Conservation (phyloP, 1,140 invertebrate genomes). For the Drosophila watanabei region DNA sequence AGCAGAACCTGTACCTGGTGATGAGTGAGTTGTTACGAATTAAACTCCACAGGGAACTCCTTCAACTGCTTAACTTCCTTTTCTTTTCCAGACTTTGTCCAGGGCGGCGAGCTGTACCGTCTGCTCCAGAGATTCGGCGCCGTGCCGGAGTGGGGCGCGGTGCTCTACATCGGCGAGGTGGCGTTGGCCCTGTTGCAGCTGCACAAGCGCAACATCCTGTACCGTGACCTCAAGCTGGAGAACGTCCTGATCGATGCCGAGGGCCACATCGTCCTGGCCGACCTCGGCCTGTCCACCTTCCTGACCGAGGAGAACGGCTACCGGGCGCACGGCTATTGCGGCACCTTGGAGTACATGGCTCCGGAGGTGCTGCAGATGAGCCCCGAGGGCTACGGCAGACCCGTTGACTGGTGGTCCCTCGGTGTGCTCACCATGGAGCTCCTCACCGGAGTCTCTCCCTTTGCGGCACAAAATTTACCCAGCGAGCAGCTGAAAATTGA, state of each 20-base stretch:
- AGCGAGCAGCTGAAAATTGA: neutral
- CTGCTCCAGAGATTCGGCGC: accelerated
- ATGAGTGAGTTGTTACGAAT: neutral
- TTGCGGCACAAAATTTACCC: accelerated
- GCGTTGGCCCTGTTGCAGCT: neutral
- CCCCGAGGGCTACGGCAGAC: neutral
- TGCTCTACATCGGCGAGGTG: neutral
- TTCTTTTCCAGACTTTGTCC: neutral
- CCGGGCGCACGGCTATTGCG: neutral
- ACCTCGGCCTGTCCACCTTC: neutral
- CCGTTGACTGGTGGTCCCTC: neutral
- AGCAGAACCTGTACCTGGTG: neutral
- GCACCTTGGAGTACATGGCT: neutral
- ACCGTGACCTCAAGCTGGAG: neutral
- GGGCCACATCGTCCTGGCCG: neutral
- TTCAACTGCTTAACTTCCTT: neutral
- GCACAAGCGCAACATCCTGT: neutral
- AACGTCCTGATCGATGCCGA: neutral
- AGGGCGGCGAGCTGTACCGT: neutral
- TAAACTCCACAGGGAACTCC: too few relatives aligned
- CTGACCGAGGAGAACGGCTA: accelerated
- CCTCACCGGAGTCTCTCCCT: neutral
- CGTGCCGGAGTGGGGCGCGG: neutral
- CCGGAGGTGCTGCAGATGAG: neutral
- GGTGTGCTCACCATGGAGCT: neutral